Conservation (phyloP, 2,888 invertebrate species). For the Drepanosiphum platanoidis region DNA sequence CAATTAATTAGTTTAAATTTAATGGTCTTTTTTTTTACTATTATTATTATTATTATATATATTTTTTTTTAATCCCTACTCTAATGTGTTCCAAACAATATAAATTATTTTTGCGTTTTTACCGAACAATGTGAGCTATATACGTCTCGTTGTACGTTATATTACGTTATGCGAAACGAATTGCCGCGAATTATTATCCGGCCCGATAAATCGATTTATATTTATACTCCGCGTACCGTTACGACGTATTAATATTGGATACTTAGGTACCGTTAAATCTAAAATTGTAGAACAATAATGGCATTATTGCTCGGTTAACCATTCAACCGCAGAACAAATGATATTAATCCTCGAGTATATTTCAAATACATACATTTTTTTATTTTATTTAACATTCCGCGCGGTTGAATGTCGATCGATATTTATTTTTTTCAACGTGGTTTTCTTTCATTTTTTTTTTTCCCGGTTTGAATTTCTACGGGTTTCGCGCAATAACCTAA, state of each 20-base stretch:
- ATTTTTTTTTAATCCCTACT: not conserved
- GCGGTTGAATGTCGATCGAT: not conserved
- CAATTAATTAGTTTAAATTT: conserved; percentile 25
- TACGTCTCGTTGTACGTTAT: not conserved
- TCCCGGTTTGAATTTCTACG: too few species aligned
- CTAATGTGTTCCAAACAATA: not conserved
- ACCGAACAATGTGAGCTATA: not conserved
- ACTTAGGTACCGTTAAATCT: not conserved
- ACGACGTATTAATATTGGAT: not conserved
- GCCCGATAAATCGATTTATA: conserved; percentile 4
- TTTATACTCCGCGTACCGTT: not conserved
- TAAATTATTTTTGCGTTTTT: conserved; percentile 11
- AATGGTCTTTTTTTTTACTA: not conserved
- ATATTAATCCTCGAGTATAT: not conserved
- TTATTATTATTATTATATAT: not conserved
- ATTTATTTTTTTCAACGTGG: too few species aligned
- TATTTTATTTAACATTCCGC: too few species aligned
- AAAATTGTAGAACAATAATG: not conserved
- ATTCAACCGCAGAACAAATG: not conserved
- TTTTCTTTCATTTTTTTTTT: too few species aligned
- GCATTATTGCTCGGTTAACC: not conserved
- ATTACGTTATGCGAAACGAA: not conserved
- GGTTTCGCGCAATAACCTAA: too few species aligned
- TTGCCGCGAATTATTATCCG: not conserved
- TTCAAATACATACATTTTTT: not conserved